phyloP scores from a whole-genome alignment of 2,888 invertebrate genomes.

The Ceratothoa steindachneri region DNA sequence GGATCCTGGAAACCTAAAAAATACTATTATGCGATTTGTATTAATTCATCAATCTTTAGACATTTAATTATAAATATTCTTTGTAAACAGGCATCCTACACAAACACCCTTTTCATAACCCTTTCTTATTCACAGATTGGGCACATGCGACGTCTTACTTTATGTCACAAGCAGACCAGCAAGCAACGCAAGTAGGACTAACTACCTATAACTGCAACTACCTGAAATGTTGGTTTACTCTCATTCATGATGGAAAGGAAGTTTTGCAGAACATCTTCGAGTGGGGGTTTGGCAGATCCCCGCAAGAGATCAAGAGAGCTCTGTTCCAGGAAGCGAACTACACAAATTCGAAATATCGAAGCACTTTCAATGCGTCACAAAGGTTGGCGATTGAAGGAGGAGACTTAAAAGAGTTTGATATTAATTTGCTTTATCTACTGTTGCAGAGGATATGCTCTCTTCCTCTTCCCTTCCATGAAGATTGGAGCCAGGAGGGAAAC shows the following conservation, averaged over 20 bases:
- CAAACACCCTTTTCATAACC: too few species aligned
- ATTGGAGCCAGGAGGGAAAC: background rate
- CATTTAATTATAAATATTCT: too few species aligned
- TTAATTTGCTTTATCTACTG: background rate
- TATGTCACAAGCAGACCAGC: too few species aligned
- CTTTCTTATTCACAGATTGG: too few species aligned
- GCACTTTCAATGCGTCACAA: background rate
- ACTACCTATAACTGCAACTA: background rate
- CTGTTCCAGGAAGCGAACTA: background rate
- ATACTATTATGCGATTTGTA: too few species aligned
- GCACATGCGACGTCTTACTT: too few species aligned
- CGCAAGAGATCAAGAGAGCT: background rate
- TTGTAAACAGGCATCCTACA: too few species aligned
- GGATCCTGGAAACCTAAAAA: too few species aligned
- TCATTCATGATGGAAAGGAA: background rate
- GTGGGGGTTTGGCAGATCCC: background rate
- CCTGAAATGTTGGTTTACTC: slow-evolving; percentile 1
- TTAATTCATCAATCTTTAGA: too few species aligned
- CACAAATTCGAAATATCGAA: background rate
- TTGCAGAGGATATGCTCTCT: background rate
- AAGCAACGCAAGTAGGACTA: background rate
- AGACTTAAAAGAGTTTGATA: background rate
- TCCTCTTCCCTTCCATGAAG: background rate
- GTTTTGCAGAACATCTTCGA: background rate
- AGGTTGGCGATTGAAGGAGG: background rate